Conservation (phyloP, 2,113 vertebrate species). For the Pandion haliaetus region DNA sequence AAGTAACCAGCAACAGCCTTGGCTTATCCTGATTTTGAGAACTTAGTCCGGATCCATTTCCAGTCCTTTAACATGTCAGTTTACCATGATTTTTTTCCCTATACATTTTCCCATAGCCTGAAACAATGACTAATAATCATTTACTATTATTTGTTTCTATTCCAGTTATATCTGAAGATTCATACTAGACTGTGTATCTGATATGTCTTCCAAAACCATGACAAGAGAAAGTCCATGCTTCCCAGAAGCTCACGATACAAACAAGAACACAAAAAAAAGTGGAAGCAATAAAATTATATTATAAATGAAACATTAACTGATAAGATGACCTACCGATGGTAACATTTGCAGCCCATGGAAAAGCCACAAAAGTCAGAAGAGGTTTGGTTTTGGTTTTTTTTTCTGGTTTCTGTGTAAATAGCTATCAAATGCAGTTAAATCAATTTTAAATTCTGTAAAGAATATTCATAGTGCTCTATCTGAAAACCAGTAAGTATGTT, state of each 20-base stretch:
- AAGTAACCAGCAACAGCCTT: constrained; percentile 12
- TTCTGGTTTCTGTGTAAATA: background rate
- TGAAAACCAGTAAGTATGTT: background rate
- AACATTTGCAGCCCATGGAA: background rate
- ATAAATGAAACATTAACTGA: background rate
- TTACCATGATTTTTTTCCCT: background rate
- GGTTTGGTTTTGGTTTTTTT: background rate
- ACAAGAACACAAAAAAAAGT: background rate
- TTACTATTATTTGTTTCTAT: background rate
- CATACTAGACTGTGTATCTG: background rate
- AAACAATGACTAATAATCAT: background rate
- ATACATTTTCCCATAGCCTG: background rate
- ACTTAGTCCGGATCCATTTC: background rate
- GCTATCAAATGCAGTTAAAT: background rate
- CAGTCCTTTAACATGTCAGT: background rate
- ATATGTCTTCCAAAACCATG: background rate
- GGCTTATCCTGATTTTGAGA: background rate
- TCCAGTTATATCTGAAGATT: background rate
- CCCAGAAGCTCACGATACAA: background rate
- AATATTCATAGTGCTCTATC: background rate
- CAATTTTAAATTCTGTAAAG: background rate
- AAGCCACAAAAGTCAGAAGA: background rate
- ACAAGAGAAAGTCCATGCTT: background rate
- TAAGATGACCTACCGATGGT: background rate
- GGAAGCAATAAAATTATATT: background rate